A percentile compares a stretch with the other conserved stretches of the same genome.
These are phyloP conservation scores for Cryptomyrus ogoouensis DNA, from an alignment of 2,113 vertebrate genomes.

Conservation along the genomic window DNA sequence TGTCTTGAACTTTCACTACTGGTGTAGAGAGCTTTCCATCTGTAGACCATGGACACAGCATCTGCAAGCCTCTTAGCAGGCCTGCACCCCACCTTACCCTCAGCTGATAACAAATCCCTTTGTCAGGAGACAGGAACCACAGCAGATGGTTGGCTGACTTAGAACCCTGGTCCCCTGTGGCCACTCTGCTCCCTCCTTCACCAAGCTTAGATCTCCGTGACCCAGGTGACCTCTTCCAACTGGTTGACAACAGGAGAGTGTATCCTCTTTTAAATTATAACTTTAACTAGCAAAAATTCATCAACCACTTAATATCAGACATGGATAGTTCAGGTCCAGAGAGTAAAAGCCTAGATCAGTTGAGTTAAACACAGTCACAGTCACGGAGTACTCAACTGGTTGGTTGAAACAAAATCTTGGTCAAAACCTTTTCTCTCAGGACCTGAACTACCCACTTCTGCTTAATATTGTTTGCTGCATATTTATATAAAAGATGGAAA, in stretches of 20 bases:
- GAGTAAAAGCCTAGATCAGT: background rate
- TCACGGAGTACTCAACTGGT: background rate
- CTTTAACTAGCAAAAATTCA: background rate
- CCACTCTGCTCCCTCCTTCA: conserved; percentile 25
- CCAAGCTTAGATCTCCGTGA: conserved; percentile 20
- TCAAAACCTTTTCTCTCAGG: background rate
- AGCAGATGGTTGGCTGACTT: conserved; percentile 40
- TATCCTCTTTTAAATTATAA: background rate
- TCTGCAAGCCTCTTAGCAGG: background rate
- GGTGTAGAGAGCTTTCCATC: background rate
- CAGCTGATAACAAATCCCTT: conserved; percentile 21
- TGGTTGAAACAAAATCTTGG: background rate
- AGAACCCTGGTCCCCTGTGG: background rate
- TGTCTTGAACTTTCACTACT: background rate
- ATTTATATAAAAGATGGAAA: background rate
- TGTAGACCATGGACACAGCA: background rate
- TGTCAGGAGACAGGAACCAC: conserved; percentile 15
- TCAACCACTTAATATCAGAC: background rate
- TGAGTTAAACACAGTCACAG: background rate
- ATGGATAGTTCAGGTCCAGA: background rate
- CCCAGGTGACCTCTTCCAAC: conserved; percentile 25
- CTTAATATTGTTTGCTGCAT: background rate
- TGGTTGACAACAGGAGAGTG: background rate
- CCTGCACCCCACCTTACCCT: background rate
- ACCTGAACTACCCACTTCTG: background rate